A percentile compares a stretch with the other conserved stretches of the same genome.
phyloP scores from a whole-genome alignment of 2,888 invertebrate genomes.

The Galerucella pusilla region DNA sequence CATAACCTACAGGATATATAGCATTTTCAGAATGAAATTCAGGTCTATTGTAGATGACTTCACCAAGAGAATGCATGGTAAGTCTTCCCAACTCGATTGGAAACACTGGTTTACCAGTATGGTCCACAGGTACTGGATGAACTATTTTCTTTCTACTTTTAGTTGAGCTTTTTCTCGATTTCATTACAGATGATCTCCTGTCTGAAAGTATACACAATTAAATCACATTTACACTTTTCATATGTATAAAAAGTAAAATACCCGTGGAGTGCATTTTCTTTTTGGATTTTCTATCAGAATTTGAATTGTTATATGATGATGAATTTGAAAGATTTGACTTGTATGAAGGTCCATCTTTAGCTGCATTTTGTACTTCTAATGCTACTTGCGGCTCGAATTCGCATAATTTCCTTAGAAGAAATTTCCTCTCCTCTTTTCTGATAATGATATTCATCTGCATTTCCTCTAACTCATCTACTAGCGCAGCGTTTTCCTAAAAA shows the following conservation, averaged over 20 bases:
- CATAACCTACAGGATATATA: constrained; percentile 83
- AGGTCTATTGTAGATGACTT: constrained; percentile 75
- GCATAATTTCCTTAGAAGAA: constrained; percentile 80
- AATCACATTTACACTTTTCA: not conserved
- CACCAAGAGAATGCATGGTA: constrained; percentile 80
- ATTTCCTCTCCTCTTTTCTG: constrained; percentile 86
- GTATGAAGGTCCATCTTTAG: constrained; percentile 54
- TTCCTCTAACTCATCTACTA: constrained; percentile 89
- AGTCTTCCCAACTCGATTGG: constrained; percentile 78
- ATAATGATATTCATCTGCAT: constrained; percentile 84
- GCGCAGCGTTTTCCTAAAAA: constrained; percentile 81
- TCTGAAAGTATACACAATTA: constrained; percentile 37
- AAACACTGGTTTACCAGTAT: constrained; percentile 76
- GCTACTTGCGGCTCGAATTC: constrained; percentile 70
- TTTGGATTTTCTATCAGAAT: constrained; percentile 54
- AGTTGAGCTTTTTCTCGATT: constrained; percentile 50
- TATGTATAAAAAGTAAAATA: constrained; percentile 2
- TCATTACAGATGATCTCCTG: constrained; percentile 48
- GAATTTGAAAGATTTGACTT: constrained; percentile 35
- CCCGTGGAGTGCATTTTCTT: constrained; percentile 44
- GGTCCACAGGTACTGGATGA: constrained; percentile 74
- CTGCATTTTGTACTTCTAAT: constrained; percentile 61
- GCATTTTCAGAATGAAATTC: constrained; percentile 78
- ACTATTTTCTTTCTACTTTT: constrained; percentile 66
- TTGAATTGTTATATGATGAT: constrained; percentile 11